phyloP scores from a whole-genome alignment of 2,113 vertebrate genomes.

The Notarius lentiginosus region DNA sequence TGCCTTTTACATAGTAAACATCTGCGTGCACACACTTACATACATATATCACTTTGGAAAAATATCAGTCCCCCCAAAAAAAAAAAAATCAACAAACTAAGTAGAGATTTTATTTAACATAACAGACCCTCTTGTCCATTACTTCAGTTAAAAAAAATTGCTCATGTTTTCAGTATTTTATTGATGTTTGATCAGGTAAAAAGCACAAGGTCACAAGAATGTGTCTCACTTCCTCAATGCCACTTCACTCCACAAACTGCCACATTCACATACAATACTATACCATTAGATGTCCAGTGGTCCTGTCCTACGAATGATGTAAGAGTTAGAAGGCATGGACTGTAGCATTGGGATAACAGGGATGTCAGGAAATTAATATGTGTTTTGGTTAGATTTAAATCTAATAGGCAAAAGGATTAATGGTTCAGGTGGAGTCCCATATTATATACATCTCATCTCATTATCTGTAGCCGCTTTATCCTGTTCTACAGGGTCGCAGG shows the following conservation, averaged over 20 bases:
- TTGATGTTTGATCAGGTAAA: constrained; percentile 29
- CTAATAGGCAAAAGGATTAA: background rate
- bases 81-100: constrained; percentile 15
- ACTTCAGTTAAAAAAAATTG: background rate
- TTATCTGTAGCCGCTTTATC: no score
- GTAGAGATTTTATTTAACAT: background rate
- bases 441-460: no score
- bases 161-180: constrained; percentile 36
- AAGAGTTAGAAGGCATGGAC: background rate
- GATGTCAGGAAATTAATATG: background rate
- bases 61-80: background rate
- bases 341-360: background rate
- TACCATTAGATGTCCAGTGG: constrained; percentile 2
- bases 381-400: background rate
- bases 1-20: constrained; percentile 47
- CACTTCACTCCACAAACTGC: constrained; percentile 17
- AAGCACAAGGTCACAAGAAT: constrained; percentile 44
- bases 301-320: background rate
- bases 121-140: background rate
- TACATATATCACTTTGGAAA: constrained; percentile 12
- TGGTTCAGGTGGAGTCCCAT: background rate
- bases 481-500: no score
- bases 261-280: constrained; percentile 35
- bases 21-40: constrained; percentile 11
- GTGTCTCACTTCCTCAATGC: constrained; percentile 8